Conservation (phyloP, 92 coral and sea anemone genomes). For the Blastomussa wellsi region DNA sequence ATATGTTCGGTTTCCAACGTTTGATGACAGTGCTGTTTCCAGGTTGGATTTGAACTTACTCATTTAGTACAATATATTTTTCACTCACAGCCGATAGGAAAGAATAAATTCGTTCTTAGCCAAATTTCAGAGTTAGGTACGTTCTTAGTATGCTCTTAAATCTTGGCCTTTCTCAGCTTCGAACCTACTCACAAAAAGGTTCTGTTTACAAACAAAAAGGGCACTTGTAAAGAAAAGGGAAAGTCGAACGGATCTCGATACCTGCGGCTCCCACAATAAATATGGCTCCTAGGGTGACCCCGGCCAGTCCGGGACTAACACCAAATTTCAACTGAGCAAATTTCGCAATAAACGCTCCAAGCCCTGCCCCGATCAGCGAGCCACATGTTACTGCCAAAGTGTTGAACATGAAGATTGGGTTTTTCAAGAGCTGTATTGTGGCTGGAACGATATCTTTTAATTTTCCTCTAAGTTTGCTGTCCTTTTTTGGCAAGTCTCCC, state of each 20-base stretch:
- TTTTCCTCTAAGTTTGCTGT: slow-evolving; percentile 53
- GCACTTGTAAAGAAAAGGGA: too few species aligned
- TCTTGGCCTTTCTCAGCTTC: too few species aligned
- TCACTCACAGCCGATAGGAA: too few species aligned
- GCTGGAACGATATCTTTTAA: slow-evolving; percentile 75
- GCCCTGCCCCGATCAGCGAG: slow-evolving; percentile 60
- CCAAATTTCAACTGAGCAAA: slow-evolving; percentile 74
- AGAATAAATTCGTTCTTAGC: too few species aligned
- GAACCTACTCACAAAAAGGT: too few species aligned
- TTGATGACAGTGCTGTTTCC: too few species aligned
- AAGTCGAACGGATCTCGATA: neutral
- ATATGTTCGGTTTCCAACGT: too few species aligned
- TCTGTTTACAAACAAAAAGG: too few species aligned
- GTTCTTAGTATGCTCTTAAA: too few species aligned
- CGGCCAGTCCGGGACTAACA: slow-evolving; percentile 59
- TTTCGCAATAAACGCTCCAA: slow-evolving; percentile 73
- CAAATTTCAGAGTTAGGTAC: too few species aligned
- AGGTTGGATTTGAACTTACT: too few species aligned
- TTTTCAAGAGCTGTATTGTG: slow-evolving; percentile 71
- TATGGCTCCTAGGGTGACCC: slow-evolving; percentile 63
- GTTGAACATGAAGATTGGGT: slow-evolving; percentile 81
- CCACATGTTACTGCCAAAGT: slow-evolving; percentile 71
- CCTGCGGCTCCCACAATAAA: slow-evolving; percentile 50
- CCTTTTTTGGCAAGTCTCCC: slow-evolving; percentile 74
- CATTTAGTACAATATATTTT: too few species aligned